Conservation (phyloP, 2,113 vertebrate species). For the Etheostoma cragini region DNA sequence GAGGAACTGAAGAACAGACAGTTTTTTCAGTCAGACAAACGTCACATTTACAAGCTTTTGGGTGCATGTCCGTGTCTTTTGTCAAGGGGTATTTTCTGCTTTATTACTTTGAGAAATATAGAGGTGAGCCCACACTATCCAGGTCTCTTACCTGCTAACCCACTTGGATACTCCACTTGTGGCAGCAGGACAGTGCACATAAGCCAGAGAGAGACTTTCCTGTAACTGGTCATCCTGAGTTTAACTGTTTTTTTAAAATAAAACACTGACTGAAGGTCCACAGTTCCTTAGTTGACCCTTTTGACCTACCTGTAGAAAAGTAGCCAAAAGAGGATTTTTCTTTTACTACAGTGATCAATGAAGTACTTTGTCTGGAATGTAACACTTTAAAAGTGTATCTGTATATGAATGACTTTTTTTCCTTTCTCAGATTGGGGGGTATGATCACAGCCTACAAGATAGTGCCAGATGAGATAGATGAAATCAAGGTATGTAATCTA, state of each 20-base stretch:
- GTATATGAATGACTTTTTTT: conserved; percentile 45
- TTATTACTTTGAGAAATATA: conserved; percentile 7
- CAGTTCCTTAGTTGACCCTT: conserved; percentile 7
- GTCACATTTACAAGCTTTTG: not conserved
- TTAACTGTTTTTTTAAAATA: not conserved
- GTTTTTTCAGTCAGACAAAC: not conserved
- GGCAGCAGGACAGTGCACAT: not conserved
- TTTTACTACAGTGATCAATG: not conserved
- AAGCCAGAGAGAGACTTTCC: not conserved
- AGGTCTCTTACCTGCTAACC: not conserved
- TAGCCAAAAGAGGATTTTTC: not conserved
- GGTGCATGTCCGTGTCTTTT: not conserved
- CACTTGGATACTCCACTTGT: not conserved
- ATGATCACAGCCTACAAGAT: conserved; percentile 99
- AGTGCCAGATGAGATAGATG: conserved; percentile 98
- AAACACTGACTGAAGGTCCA: conserved; percentile 5
- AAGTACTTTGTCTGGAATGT: not conserved
- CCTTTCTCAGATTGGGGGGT: conserved; percentile 94
- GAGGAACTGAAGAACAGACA: conserved; percentile 6
- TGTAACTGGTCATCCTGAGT: not conserved
- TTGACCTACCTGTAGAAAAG: not conserved
- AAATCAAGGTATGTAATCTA: conserved; percentile 91
- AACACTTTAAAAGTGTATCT: not conserved
- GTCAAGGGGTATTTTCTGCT: not conserved
- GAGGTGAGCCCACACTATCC: not conserved